These are phyloP conservation scores for Microcebus griseorufus DNA, from an alignment of 2,113 vertebrate genomes.

Conservation along the genomic window DNA sequence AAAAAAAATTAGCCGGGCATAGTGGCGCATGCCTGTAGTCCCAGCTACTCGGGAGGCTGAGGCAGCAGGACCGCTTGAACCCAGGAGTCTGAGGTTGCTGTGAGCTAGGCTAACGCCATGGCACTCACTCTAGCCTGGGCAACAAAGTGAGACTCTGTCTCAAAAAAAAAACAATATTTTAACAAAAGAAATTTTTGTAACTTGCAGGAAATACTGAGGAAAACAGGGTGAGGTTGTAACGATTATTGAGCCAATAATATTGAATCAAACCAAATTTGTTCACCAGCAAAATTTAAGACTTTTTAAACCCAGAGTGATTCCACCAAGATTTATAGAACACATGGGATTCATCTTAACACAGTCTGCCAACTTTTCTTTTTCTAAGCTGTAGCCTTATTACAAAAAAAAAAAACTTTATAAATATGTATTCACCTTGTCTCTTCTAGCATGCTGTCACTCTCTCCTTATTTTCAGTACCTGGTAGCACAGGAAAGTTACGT, in stretches of 20 bases:
- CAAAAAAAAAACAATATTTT: neutral
- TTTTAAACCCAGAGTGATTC: neutral
- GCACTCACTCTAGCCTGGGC: too few relatives aligned
- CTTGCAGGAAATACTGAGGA: neutral
- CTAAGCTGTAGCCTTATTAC: neutral
- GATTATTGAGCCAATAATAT: neutral
- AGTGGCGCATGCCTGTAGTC: too few relatives aligned
- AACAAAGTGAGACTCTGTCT: too few relatives aligned
- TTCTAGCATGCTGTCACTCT: neutral
- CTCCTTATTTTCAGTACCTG: neutral
- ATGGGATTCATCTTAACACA: neutral
- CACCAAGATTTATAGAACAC: neutral
- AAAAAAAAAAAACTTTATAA: neutral
- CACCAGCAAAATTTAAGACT: neutral
- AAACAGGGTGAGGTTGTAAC: neutral
- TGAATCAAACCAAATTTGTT: conserved; percentile 14
- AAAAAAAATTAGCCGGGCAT: too few relatives aligned
- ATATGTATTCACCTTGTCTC: neutral
- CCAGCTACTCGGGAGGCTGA: too few relatives aligned
- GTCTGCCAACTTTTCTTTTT: neutral
- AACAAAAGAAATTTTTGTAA: neutral
- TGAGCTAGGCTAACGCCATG: too few relatives aligned
- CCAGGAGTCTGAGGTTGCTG: too few relatives aligned
- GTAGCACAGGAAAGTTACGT: neutral
- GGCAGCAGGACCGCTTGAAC: too few relatives aligned